phyloP scores from a whole-genome alignment of 2,113 vertebrate genomes.

The Chaenogobius annularis region DNA sequence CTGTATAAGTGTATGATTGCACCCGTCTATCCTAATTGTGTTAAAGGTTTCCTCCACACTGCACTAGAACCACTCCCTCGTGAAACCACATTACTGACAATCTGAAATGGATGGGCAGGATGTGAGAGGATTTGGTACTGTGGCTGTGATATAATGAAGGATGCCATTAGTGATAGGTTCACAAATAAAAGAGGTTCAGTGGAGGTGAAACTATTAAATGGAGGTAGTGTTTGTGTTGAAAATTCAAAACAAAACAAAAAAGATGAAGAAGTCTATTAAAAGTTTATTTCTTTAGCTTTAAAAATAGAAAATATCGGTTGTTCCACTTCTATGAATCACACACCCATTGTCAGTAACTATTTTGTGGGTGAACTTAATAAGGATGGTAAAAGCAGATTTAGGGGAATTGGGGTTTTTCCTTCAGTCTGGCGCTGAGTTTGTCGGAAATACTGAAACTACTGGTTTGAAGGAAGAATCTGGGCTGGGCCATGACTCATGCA shows the following conservation, averaged over 20 bases:
- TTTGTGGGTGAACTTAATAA: neutral
- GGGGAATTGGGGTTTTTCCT: conserved; percentile 22
- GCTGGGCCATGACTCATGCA: conserved; percentile 34
- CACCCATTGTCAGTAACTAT: neutral
- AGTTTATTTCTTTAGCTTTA: no score
- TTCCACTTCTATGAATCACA: neutral
- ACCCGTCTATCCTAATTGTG: conserved; percentile 36
- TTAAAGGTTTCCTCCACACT: conserved; percentile 25
- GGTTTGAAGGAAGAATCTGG: conserved; percentile 34
- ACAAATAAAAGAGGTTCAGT: conserved; percentile 12
- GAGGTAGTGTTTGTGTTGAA: neutral
- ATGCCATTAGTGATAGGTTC: conserved; percentile 27
- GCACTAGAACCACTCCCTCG: conserved; percentile 49
- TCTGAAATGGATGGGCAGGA: conserved; percentile 49
- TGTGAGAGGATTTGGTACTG: conserved; percentile 27
- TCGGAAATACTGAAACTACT: conserved; percentile 44
- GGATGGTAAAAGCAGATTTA: conserved; percentile 8
- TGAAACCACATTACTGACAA: conserved; percentile 49
- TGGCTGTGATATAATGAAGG: conserved; percentile 33
- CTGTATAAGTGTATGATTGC: conserved; percentile 8
- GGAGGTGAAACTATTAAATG: neutral
- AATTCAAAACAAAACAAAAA: no score
- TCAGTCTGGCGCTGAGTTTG: conserved; percentile 4
- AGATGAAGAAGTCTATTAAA: neutral
- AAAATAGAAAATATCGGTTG: neutral